A percentile compares a stretch with the other conserved stretches of the same genome.
These are phyloP conservation scores for Dendrolimus houi DNA, from an alignment of 2,888 invertebrate species.

Conservation along the genomic window DNA sequence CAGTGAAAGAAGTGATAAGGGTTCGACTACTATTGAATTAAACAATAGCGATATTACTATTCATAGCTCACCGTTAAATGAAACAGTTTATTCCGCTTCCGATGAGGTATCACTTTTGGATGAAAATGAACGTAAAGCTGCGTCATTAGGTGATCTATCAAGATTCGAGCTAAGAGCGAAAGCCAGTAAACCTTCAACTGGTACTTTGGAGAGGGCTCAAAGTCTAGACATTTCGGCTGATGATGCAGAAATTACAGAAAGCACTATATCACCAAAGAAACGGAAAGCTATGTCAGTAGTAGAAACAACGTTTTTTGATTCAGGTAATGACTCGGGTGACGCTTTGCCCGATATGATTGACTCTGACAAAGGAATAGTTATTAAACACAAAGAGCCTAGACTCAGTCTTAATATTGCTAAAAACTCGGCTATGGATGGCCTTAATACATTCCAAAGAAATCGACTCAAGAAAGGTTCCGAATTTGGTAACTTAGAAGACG, in stretches of 20 bases:
- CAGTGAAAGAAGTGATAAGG: conserved; percentile 69
- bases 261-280: conserved; percentile 75
- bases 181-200: conserved; percentile 63
- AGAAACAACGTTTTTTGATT: conserved; percentile 61
- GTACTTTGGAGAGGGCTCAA: conserved; percentile 85
- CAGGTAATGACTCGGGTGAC: conserved; percentile 44
- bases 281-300: conserved; percentile 79
- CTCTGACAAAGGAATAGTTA: conserved; percentile 43
- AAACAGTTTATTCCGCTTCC: conserved; percentile 52
- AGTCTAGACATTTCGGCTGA: conserved; percentile 84
- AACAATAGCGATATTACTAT: conserved; percentile 85
- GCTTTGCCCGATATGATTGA: conserved; percentile 61
- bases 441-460: conserved; percentile 81
- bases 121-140: conserved; percentile 83
- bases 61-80: conserved; percentile 80
- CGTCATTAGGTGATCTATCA: conserved; percentile 87
- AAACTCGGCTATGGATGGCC: conserved; percentile 77
- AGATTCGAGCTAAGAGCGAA: conserved; percentile 74
- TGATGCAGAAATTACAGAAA: conserved; percentile 62
- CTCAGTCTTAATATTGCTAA: conserved; percentile 70
- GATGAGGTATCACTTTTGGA: conserved; percentile 68
- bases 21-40: conserved; percentile 82
- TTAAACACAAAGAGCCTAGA: conserved; percentile 75
- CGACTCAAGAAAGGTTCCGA: conserved; percentile 84
- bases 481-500: conserved; percentile 86